Conservation (phyloP, 2,797 vertebrate genomes). For the Mormyrops boulengeri region DNA sequence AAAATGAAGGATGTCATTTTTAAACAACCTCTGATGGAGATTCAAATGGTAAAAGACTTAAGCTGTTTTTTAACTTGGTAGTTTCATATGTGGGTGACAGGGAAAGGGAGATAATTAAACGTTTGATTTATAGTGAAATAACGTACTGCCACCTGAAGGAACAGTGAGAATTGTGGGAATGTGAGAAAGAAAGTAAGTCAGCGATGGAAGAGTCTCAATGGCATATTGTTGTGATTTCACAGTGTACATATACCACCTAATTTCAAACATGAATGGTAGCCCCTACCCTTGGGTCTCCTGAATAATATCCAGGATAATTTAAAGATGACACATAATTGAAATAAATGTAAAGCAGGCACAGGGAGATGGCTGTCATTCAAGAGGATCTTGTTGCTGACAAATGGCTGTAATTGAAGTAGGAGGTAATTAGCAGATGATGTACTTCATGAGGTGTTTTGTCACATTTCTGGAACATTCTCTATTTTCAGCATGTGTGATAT, state of each 20-base stretch:
- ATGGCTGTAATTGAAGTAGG: conserved; percentile 46
- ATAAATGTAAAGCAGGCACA: conserved; percentile 1
- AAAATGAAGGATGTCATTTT: not conserved
- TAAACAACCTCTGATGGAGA: not conserved
- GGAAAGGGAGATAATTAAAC: not conserved
- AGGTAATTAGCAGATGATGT: conserved; percentile 50
- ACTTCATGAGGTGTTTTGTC: conserved; percentile 38
- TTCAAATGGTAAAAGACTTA: not conserved
- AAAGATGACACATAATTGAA: conserved; percentile 22
- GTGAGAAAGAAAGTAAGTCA: not conserved
- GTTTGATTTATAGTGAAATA: not conserved
- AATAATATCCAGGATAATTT: conserved; percentile 16
- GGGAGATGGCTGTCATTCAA: conserved; percentile 37
- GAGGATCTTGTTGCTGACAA: conserved; percentile 45
- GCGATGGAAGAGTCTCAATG: not conserved
- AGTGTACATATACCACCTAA: conserved; percentile 25
- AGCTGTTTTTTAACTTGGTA: not conserved
- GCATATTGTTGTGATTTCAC: not conserved
- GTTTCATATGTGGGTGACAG: not conserved
- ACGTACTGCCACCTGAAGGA: not conserved
- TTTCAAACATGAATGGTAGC: conserved; percentile 30
- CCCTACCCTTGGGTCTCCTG: not conserved
- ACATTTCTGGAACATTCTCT: conserved; percentile 24
- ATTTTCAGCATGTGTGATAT: conserved; percentile 18
- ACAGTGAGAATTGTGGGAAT: not conserved